Evolutionary conservation across 2,113 vertebrate genomes (phyloP), one percentile per base, ranked within the genome.

Genomic region (Stictonetta naevosa): DNA sequence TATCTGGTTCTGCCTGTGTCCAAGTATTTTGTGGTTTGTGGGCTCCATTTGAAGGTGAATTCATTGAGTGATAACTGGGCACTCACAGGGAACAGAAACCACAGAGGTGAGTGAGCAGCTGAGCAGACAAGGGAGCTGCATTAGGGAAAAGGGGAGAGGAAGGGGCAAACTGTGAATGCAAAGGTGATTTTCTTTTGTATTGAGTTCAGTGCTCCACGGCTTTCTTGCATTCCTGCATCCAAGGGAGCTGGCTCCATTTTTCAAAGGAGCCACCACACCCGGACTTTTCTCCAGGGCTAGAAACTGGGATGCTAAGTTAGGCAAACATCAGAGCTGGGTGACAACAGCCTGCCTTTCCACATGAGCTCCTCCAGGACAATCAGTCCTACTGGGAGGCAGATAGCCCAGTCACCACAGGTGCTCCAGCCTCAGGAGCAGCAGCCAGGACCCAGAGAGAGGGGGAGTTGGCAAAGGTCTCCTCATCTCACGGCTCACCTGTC

Each of bases 401-500:
- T 13, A 52, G 23, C 23, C 50, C 15, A 29, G 58, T 59, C 58
- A 34, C 58, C 12, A 20, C 33, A 6, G 10, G 58, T 59, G 33
- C 55, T 56, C 55, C 50, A 17, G 38, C 63, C 25, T 21, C 13
- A 6, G 40, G 8, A 11, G 28, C 22, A 29, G 19, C 63, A 4
- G 59, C 34, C 34, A 10, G 4, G 12, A 3, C 13, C 23, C 7
- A 10, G 34, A 48, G 34, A 58, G 75, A 20, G 7, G 15, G 12
- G 0, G 0, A 52, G 38, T 10, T 10, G 12, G 13, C 9, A 4
- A 2, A 2, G 3, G 11, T 5, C 17, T 5, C 34, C 1, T 64
- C 20, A 4, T 44, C 97, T 98, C 93, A 99, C 99, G 5, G 46
- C 97, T 98, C 93, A 99, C 99, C 98, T 99, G 99, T 91, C 99